These are phyloP conservation scores for Brachionichthys hirsutus DNA, from an alignment of 2,113 vertebrate genomes.

Conservation along the genomic window DNA sequence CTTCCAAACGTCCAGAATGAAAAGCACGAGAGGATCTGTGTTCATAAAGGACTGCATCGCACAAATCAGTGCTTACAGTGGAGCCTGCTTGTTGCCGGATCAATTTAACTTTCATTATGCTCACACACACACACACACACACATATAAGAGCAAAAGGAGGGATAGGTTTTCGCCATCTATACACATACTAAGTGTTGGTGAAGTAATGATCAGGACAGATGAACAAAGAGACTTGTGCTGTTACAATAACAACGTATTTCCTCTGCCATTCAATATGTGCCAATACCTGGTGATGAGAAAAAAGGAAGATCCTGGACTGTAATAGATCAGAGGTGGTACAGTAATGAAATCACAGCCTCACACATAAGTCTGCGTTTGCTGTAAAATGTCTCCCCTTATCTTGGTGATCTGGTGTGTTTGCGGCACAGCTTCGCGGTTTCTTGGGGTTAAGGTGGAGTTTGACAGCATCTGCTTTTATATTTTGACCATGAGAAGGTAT, in stretches of 20 bases:
- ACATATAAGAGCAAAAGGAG: not conserved
- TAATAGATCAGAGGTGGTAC: slow-evolving; percentile 25
- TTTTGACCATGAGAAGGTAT: slow-evolving; percentile 32
- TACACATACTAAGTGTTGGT: slow-evolving; percentile 1
- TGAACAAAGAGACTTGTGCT: slow-evolving; percentile 37
- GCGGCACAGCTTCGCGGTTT: slow-evolving; percentile 43
- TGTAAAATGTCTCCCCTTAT: slow-evolving; percentile 25
- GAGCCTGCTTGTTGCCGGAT: slow-evolving; percentile 49
- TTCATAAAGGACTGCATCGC: slow-evolving; percentile 51
- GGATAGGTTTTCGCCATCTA: not conserved
- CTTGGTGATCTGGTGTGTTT: slow-evolving; percentile 43
- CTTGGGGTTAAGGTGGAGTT: slow-evolving; percentile 51
- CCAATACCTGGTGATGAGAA: slow-evolving; percentile 37
- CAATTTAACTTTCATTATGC: slow-evolving; percentile 45
- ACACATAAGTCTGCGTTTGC: slow-evolving; percentile 42
- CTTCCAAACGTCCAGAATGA: slow-evolving; percentile 33
- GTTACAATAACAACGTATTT: slow-evolving; percentile 44
- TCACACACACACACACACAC: slow-evolving; percentile 28
- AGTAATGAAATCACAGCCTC: slow-evolving; percentile 62
- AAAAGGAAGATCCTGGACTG: slow-evolving; percentile 7
- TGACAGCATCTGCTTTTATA: slow-evolving; percentile 36
- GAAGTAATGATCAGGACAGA: slow-evolving; percentile 26
- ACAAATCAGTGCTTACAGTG: slow-evolving; percentile 51
- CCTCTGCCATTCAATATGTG: slow-evolving; percentile 34
- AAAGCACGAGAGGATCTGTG: slow-evolving; percentile 12